These are phyloP conservation scores for Eupsittula cactorum DNA, from an alignment of 2,113 vertebrate genomes.

Conservation along the genomic window DNA sequence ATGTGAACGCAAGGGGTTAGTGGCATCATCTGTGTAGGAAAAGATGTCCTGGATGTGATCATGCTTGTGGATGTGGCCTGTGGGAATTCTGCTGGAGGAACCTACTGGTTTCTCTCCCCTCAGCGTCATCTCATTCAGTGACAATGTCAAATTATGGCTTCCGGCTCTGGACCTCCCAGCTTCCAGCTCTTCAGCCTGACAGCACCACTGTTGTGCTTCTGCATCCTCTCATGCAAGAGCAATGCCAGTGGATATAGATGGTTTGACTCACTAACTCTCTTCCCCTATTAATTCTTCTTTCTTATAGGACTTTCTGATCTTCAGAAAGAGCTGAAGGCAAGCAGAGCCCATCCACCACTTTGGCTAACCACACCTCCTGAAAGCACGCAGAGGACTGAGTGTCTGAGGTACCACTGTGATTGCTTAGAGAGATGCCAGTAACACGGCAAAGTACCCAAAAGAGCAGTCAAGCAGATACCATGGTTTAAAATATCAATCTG, in stretches of 20 bases:
- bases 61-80: not conserved
- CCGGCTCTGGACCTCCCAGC: not conserved
- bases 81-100: not conserved
- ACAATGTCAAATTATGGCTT: not conserved
- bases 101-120: not conserved
- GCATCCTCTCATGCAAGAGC: not conserved
- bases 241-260: accelerated
- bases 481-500: accelerated
- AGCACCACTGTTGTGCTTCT: not conserved
- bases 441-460: not conserved
- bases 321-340: not conserved
- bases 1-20: not conserved
- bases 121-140: accelerated
- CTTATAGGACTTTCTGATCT: not conserved
- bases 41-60: accelerated
- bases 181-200: not conserved
- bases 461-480: not conserved
- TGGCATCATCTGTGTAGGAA: accelerated
- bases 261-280: not conserved
- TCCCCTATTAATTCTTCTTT: not conserved
- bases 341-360: not conserved
- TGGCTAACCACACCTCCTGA: not conserved
- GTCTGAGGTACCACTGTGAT: accelerated
- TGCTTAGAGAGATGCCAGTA: accelerated
- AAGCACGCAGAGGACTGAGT: accelerated